Conservation (phyloP, 2,888 invertebrate genomes). For the Helicoverpa assulta region DNA sequence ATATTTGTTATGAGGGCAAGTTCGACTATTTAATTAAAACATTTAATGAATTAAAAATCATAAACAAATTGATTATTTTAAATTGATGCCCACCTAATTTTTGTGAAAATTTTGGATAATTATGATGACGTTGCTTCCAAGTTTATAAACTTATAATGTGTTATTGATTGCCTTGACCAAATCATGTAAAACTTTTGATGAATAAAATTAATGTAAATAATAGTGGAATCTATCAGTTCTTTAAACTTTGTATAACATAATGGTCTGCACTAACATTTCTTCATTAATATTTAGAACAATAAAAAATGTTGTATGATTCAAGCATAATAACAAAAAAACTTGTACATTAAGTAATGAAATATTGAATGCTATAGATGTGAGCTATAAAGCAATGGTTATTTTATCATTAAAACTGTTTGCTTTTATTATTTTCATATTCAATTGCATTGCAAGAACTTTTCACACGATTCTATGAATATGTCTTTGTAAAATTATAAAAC, state of each 20-base stretch:
- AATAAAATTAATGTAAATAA: constrained; percentile 50
- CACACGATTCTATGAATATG: constrained; percentile 3
- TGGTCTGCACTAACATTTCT: constrained; percentile 40
- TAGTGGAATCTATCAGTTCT: constrained; percentile 48
- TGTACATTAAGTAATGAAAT: constrained; percentile 12
- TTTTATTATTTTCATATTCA: constrained; percentile 1
- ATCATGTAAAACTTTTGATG: constrained; percentile 28
- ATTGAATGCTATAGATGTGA: constrained; percentile 11
- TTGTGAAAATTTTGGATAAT: background rate
- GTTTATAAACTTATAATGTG: background rate
- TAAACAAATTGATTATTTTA: background rate
- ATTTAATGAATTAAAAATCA: background rate
- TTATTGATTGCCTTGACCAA: constrained; percentile 19
- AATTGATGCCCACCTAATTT: background rate
- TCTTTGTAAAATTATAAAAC: background rate
- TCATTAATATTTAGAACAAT: constrained; percentile 38
- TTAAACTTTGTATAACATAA: constrained; percentile 41
- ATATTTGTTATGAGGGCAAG: background rate
- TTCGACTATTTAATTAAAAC: background rate
- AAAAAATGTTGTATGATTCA: constrained; percentile 44
- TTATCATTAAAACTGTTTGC: background rate
- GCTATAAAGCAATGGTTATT: constrained; percentile 12
- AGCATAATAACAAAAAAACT: constrained; percentile 44
- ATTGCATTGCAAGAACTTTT: constrained; percentile 4
- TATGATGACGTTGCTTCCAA: background rate